A percentile compares a stretch with the other conserved stretches of the same genome.
These are phyloP conservation scores for Dryoscopus gambensis DNA, from an alignment of 2,113 vertebrate species.

Conservation along the genomic window DNA sequence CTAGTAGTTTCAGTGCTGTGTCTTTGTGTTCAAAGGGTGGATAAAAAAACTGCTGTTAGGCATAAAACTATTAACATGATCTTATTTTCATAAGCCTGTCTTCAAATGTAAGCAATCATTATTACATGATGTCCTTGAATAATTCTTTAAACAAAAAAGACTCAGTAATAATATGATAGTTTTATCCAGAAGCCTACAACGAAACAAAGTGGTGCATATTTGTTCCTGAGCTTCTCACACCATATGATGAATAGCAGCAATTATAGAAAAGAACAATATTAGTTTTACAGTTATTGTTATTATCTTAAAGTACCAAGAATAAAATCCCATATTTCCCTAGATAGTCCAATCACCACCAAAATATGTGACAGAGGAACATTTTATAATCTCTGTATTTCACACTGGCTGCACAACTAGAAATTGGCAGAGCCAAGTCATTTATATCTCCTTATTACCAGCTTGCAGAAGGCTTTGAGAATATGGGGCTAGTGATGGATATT, in stretches of 20 bases:
- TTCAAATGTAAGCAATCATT: slow-evolving; percentile 49
- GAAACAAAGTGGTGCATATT: slow-evolving; percentile 47
- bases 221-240: slow-evolving; percentile 33
- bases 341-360: slow-evolving; percentile 63
- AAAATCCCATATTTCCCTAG: slow-evolving; percentile 70
- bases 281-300: slow-evolving; percentile 74
- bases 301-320: slow-evolving; percentile 71
- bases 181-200: slow-evolving; percentile 29
- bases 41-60: neutral
- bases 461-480: slow-evolving; percentile 60
- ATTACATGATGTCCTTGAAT: slow-evolving; percentile 45
- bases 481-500: slow-evolving; percentile 63
- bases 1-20: neutral
- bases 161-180: slow-evolving; percentile 18
- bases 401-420: slow-evolving; percentile 67
- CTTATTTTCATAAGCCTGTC: slow-evolving; percentile 29
- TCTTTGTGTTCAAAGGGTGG: neutral
- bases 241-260: slow-evolving; percentile 72
- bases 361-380: slow-evolving; percentile 66
- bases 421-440: slow-evolving; percentile 69
- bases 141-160: slow-evolving; percentile 56
- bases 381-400: slow-evolving; percentile 71
- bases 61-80: slow-evolving; percentile 4
- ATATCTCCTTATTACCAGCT: slow-evolving; percentile 69
- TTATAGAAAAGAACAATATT: slow-evolving; percentile 78